These are phyloP conservation scores for Xanthia icteritia DNA, from an alignment of 2,888 invertebrate genomes.

Conservation along the genomic window DNA sequence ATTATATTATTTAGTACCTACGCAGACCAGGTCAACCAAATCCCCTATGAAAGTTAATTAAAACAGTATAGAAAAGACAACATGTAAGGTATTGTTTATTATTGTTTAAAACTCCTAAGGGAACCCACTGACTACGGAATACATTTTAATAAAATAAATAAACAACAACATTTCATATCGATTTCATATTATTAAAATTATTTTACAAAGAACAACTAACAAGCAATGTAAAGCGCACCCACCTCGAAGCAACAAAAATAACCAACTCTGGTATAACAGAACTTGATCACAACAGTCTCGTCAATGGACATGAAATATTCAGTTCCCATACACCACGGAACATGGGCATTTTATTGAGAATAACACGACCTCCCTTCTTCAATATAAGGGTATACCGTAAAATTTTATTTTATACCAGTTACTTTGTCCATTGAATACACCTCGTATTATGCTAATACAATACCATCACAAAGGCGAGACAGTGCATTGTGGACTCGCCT, in stretches of 20 bases:
- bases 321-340: conserved; percentile 78
- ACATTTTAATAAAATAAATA: conserved; percentile 29
- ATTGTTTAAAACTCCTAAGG: not conserved
- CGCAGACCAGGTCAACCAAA: not conserved
- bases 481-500: conserved; percentile 83
- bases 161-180: conserved; percentile 12
- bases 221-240: conserved; percentile 25
- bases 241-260: conserved; percentile 49
- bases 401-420: conserved; percentile 87
- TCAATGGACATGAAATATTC: conserved; percentile 78
- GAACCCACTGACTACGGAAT: conserved; percentile 1
- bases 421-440: conserved; percentile 87
- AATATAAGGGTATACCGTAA: conserved; percentile 87
- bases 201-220: conserved; percentile 26
- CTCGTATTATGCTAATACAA: conserved; percentile 87
- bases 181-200: conserved; percentile 24
- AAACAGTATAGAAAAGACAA: conserved; percentile 1
- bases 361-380: conserved; percentile 83
- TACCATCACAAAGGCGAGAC: conserved; percentile 82
- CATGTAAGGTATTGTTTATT: conserved; percentile 3
- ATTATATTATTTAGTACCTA: not conserved
- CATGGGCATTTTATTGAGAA: conserved; percentile 83
- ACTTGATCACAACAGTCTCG: conserved; percentile 64
- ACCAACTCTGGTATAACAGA: conserved; percentile 51
- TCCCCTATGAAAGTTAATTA: not conserved